A percentile compares a stretch with the other conserved stretches of the same genome.
These are phyloP conservation scores for Crenichthys baileyi DNA, from an alignment of 2,797 vertebrate species.

Conservation along the genomic window DNA sequence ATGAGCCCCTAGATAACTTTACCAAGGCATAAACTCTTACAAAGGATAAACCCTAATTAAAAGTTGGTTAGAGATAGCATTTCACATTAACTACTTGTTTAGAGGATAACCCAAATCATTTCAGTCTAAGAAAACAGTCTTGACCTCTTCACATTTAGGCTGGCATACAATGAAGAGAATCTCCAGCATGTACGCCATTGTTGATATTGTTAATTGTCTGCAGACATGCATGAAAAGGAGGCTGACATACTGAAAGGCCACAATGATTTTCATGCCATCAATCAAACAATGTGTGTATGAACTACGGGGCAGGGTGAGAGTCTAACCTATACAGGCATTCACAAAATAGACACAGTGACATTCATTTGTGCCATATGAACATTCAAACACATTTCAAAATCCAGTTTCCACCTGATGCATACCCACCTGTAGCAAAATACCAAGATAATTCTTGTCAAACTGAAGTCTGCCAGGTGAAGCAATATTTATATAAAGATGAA, in stretches of 20 bases:
- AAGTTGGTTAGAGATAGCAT: neutral
- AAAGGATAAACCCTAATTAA: neutral
- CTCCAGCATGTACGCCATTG: neutral
- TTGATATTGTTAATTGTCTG: slow-evolving; percentile 45
- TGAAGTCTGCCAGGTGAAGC: neutral
- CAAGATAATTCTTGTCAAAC: neutral
- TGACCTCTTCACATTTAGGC: slow-evolving; percentile 20
- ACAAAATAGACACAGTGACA: slow-evolving; percentile 30
- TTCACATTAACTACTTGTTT: neutral
- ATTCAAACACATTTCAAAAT: neutral
- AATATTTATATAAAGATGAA: neutral
- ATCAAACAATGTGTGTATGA: slow-evolving; percentile 24
- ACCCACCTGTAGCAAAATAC: neutral
- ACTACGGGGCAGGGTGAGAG: slow-evolving; percentile 7
- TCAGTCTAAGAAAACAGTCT: slow-evolving; percentile 1
- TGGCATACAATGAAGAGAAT: slow-evolving; percentile 41
- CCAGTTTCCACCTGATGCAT: neutral
- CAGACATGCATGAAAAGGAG: slow-evolving; percentile 15
- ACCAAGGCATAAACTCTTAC: neutral
- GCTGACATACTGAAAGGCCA: slow-evolving; percentile 27
- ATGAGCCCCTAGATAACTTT: neutral
- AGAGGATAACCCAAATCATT: neutral
- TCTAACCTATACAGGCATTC: slow-evolving; percentile 6
- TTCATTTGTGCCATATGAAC: slow-evolving; percentile 43
- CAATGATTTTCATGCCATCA: slow-evolving; percentile 33